Percentiles rank a stretch among this genome's conserved stretches.
These are phyloP conservation scores for Pseudocheirus occidentalis DNA, from an alignment of 2,797 vertebrate species.

Conservation along the genomic window DNA sequence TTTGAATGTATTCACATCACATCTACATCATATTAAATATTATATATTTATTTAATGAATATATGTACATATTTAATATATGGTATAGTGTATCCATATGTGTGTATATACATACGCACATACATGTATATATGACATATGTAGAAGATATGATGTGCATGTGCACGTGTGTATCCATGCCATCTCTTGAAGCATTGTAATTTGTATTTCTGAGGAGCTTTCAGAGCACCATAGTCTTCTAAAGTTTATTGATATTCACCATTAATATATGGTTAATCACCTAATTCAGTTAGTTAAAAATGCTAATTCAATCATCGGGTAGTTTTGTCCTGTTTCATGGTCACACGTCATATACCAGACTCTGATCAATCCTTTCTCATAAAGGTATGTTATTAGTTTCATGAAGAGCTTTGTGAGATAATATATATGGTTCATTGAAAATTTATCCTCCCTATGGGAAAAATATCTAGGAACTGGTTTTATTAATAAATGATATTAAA, in stretches of 20 bases:
- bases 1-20: too few species aligned
- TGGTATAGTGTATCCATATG: background rate
- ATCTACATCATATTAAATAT: background rate
- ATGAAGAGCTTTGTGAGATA: background rate
- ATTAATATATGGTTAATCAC: too few species aligned
- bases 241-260: background rate
- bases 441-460: background rate
- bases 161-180: background rate
- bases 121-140: background rate
- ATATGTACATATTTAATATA: background rate
- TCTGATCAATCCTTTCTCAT: background rate
- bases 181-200: background rate
- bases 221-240: background rate
- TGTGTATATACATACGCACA: background rate
- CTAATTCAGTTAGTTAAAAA: background rate
- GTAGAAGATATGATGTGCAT: too few species aligned
- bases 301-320: background rate
- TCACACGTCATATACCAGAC: background rate
- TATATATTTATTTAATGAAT: background rate
- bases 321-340: background rate
- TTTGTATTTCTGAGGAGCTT: background rate
- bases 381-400: background rate
- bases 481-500: background rate
- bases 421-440: background rate
- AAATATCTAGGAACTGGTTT: background rate